phyloP scores from a whole-genome alignment of 2,797 vertebrate species.

The Protosalanx chinensis region DNA sequence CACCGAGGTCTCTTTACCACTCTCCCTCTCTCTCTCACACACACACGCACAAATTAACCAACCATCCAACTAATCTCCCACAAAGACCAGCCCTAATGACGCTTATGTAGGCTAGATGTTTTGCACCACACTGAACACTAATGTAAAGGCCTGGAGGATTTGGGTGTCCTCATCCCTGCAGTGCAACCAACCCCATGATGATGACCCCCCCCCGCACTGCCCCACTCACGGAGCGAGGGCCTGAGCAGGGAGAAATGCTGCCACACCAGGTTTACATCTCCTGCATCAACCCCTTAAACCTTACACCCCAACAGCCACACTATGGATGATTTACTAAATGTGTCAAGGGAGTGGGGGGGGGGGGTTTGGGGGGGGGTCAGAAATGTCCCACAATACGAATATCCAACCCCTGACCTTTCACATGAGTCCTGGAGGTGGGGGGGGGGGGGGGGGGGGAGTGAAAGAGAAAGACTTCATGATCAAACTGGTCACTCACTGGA shows the following conservation, averaged over 20 bases:
- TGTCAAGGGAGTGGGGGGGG: not conserved
- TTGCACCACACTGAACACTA: slow-evolving; percentile 7
- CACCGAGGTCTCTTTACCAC: not conserved
- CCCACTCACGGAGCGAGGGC: not conserved
- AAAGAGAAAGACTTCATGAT: not conserved
- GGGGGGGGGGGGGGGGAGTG: not conserved
- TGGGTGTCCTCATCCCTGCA: not conserved
- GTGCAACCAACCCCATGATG: not conserved
- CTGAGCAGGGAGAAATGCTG: not conserved
- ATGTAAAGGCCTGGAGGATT: not conserved
- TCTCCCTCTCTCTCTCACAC: not conserved
- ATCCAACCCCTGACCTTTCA: not conserved
- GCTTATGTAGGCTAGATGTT: not conserved
- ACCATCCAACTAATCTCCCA: not conserved
- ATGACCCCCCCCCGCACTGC: not conserved
- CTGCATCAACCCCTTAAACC: slow-evolving; percentile 36
- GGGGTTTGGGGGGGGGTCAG: not conserved
- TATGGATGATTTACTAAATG: slow-evolving; percentile 25
- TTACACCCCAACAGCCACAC: slow-evolving; percentile 35
- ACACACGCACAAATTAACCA: not conserved
- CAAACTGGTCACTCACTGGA: not conserved
- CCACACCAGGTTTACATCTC: slow-evolving; percentile 1
- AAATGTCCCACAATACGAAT: slow-evolving; percentile 14
- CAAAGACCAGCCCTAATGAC: not conserved
- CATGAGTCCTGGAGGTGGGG: not conserved